These are phyloP conservation scores for Oryctolagus cuniculus DNA, from an alignment of 2,113 vertebrate species.

Conservation along the genomic window mOryCun1.1 NC_091436.1:49573001-49573500, in stretches of 20 bases:
- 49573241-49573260: constrained; percentile 33
- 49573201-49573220: background rate
- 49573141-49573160: background rate
- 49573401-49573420: constrained; percentile 10
- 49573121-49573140: background rate
- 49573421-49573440: constrained; percentile 43
- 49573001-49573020: background rate
- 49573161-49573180: background rate
- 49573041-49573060: background rate
- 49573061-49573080: background rate
- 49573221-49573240: constrained; percentile 20
- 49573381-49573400: background rate
- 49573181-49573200: background rate
- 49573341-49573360: background rate
- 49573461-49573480: constrained; percentile 64
- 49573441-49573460: constrained; percentile 31
- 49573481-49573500: constrained; percentile 61
- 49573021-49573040: background rate
- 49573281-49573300: background rate
- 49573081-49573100: background rate
- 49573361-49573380: background rate
- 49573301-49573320: background rate
- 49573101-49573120: background rate
- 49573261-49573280: background rate
- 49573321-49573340: background rate